Percentiles rank a stretch among this genome's conserved stretches.
phyloP scores from a whole-genome alignment of 2,888 invertebrate genomes.

The Cerastoderma edule region DNA sequence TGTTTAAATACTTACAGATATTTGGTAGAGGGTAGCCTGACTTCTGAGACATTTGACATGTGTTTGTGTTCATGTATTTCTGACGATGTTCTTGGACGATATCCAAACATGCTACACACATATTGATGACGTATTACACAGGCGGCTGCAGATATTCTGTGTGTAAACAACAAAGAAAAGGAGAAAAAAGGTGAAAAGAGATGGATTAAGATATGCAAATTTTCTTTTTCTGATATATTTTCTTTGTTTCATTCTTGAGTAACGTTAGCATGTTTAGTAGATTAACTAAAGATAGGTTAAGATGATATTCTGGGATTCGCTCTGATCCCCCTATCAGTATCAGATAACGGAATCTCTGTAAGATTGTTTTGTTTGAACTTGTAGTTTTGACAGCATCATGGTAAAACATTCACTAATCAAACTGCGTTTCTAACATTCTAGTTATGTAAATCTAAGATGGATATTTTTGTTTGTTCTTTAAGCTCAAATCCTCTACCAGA shows the following conservation, averaged over 20 bases:
- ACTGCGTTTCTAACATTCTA: no score
- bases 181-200: neutral
- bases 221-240: neutral
- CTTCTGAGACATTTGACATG: conserved; percentile 28
- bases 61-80: neutral
- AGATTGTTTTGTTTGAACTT: no score
- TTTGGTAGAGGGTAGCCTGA: conserved; percentile 35
- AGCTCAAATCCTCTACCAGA: no score
- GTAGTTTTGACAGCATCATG: no score
- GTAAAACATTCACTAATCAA: no score
- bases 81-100: neutral
- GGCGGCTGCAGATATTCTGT: conserved; percentile 16
- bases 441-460: no score
- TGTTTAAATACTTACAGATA: conserved; percentile 41
- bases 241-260: neutral
- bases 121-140: conserved; percentile 22
- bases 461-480: no score
- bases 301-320: neutral
- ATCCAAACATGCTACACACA: neutral
- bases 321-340: no score
- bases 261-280: neutral
- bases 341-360: no score
- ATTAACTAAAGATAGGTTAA: neutral
- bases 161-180: conserved; percentile 2
- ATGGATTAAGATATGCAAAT: neutral